Conservation (phyloP, 2,113 vertebrate genomes). For the Cebus imitator region DNA sequence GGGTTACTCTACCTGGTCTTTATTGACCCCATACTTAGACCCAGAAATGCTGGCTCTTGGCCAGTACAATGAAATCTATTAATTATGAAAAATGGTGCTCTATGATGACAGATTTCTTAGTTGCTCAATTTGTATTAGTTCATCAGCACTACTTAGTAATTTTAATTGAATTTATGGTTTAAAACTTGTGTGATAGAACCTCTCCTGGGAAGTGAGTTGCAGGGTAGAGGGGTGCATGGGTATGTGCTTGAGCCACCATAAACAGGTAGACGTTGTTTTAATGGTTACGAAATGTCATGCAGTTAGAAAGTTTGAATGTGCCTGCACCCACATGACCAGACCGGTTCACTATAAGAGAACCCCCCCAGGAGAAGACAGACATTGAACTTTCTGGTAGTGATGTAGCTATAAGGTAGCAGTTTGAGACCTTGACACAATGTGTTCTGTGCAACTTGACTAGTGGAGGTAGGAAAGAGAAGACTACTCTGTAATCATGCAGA, state of each 20-base stretch:
- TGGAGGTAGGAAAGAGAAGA: not conserved
- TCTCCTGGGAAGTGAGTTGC: not conserved
- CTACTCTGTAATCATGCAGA: not conserved
- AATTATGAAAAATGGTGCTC: not conserved
- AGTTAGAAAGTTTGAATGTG: not conserved
- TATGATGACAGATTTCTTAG: not conserved
- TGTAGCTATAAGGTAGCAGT: not conserved
- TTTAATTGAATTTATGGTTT: not conserved
- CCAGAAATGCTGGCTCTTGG: not conserved
- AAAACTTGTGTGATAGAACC: not conserved
- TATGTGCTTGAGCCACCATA: not conserved
- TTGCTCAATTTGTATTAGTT: not conserved
- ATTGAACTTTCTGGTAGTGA: not conserved
- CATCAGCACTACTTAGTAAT: not conserved
- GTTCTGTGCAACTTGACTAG: not conserved
- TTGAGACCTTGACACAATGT: not conserved
- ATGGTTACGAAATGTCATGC: not conserved
- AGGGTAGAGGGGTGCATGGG: accelerated
- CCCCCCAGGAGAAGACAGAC: not conserved
- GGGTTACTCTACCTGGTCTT: not conserved
- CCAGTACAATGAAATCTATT: not conserved
- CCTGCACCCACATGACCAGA: not conserved
- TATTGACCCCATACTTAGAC: not conserved
- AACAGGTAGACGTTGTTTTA: not conserved
- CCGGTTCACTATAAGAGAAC: not conserved